Conservation (phyloP, 2,113 vertebrate genomes). For the Amazona vittata region DNA sequence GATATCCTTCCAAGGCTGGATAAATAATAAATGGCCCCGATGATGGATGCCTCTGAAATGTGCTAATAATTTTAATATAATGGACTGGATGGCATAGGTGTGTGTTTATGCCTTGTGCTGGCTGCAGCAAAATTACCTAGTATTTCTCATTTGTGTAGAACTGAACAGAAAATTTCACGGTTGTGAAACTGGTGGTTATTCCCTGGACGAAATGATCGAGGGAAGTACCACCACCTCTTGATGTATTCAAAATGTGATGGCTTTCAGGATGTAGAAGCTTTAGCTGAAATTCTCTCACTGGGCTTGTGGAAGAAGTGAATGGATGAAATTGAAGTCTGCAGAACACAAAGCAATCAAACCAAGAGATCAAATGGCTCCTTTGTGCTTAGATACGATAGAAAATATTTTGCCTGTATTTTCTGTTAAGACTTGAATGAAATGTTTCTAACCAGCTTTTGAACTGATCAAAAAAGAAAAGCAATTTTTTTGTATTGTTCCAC, state of each 20-base stretch:
- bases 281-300: not conserved
- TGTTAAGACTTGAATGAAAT: not conserved
- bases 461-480: not conserved
- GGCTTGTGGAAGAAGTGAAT: not conserved
- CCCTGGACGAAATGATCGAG: not conserved
- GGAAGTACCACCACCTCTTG: not conserved
- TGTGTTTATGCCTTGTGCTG: not conserved
- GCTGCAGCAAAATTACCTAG: not conserved
- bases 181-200: not conserved
- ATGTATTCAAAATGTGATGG: not conserved
- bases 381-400: not conserved
- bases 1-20: not conserved
- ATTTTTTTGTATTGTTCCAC: not conserved
- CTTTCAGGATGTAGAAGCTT: not conserved
- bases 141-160: not conserved
- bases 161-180: not conserved
- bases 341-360: not conserved
- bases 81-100: not conserved
- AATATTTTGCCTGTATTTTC: not conserved
- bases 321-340: not conserved
- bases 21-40: constrained; percentile 11
- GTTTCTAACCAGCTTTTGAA: not conserved
- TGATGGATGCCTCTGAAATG: not conserved
- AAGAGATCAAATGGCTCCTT: not conserved
- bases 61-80: not conserved